Evolutionary conservation across 2,113 vertebrate species (phyloP).

Genomic region (Chelonoidis abingdonii): DNA sequence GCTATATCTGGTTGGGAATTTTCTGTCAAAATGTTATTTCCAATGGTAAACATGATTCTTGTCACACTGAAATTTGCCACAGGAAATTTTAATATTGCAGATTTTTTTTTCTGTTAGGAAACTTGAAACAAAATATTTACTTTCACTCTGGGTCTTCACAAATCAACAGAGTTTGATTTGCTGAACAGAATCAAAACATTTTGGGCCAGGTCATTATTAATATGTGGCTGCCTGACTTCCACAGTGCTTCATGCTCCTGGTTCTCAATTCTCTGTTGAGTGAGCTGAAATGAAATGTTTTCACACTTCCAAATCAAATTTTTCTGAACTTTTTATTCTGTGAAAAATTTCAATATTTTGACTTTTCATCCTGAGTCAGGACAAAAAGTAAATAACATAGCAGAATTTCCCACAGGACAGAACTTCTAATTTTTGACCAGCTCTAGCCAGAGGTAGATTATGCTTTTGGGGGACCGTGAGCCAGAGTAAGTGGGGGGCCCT

Average conservation of each 20-base stretch:
- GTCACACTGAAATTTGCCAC: background rate
- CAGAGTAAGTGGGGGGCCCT: too few relatives aligned
- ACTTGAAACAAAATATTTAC: too few relatives aligned
- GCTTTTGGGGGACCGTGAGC: too few relatives aligned
- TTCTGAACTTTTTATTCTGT: background rate
- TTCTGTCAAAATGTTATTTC: background rate
- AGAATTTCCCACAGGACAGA: background rate
- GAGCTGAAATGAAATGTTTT: background rate
- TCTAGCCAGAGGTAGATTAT: background rate
- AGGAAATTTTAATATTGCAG: background rate
- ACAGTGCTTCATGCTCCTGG: background rate
- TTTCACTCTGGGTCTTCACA: background rate
- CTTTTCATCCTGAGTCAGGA: background rate
- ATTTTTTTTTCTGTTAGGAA: background rate
- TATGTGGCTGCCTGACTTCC: background rate
- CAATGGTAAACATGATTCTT: background rate
- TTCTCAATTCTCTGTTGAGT: background rate
- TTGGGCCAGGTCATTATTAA: background rate
- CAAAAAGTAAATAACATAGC: background rate
- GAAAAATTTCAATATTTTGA: background rate
- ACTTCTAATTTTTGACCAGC: background rate
- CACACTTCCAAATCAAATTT: background rate
- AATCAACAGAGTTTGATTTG: background rate
- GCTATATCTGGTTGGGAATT: background rate
- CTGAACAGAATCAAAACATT: background rate